Evolutionary conservation across 2,797 vertebrate genomes (phyloP), one percentile per base, ranked within the genome.

Genomic region (Falco berigora): DNA sequence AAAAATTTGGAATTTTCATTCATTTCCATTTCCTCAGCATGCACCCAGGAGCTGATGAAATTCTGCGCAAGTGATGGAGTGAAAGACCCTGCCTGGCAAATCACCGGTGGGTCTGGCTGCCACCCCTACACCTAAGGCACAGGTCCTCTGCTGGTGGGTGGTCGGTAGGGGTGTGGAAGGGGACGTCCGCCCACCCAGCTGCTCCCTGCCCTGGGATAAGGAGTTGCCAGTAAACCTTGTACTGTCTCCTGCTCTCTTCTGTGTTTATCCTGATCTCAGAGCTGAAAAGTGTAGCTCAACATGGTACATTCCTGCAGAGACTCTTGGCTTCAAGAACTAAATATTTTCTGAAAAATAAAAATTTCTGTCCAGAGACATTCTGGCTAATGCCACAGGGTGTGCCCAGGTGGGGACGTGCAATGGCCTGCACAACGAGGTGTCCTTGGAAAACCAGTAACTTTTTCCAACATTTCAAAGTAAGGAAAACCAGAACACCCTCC

Each of bases 381-480:
- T 64, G 74, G 80, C 46, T 93, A 67, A 71, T 0, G 0, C 38
- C 62, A 56, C 49, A 28, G 56, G 61, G 64, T 34, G 44, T 79
- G 47, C 38, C 50, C 55, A 68, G 28, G 30, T 58, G 50, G 22
- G 66, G 44, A 69, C 5, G 2, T 10, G 50, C 49, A 77, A 62
- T 4, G 17, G 40, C 62, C 83, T 80, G 84, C 47, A 72, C 69
- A 56, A 52, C 1, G 2, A 28, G 3, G 15, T 55, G 42, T 82
- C 89, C 67, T 88, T 59, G 71, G 62, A 85, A 92, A 88, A 74
- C 13, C 69, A 91, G 46, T 56, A 84, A 20, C 72, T 92, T 47
- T 46, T 66, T 83, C 64, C 69, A 90, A 30, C 22, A 42, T 58
- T 90, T 89, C 66, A 52, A 77, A 86, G 72, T 44, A 92, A 86